phyloP scores from a whole-genome alignment of 2,113 vertebrate species.

The Corythaixoides concolor region DNA sequence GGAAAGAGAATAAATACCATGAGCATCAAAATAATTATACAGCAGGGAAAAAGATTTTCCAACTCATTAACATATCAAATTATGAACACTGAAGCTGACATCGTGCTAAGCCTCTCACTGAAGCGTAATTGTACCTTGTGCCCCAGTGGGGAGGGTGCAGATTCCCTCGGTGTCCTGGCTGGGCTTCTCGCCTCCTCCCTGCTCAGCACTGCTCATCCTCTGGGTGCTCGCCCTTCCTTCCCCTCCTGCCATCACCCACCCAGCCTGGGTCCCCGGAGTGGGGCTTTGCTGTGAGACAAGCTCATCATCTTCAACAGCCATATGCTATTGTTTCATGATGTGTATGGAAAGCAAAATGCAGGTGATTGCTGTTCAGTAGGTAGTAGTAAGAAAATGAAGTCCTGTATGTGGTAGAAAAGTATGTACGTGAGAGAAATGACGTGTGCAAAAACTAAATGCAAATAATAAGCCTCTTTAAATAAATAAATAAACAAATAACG shows the following conservation, averaged over 20 bases:
- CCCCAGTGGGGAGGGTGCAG: accelerated
- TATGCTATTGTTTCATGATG: accelerated
- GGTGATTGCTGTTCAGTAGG: not conserved
- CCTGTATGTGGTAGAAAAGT: accelerated
- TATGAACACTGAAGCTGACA: accelerated
- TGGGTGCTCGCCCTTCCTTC: accelerated
- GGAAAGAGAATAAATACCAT: not conserved
- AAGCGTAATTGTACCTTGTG: accelerated
- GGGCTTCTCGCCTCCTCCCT: accelerated
- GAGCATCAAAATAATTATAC: not conserved
- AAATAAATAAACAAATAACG: not conserved
- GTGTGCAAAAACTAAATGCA: not conserved
- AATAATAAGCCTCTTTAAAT: not conserved
- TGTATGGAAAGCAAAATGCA: not conserved
- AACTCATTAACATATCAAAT: not conserved
- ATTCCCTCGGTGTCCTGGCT: not conserved
- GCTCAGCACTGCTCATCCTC: accelerated
- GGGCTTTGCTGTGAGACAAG: accelerated
- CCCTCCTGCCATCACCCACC: not conserved
- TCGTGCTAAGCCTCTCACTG: accelerated
- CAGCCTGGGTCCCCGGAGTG: accelerated
- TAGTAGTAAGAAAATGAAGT: not conserved
- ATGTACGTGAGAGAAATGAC: not conserved
- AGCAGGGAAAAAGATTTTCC: not conserved
- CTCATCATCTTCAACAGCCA: accelerated